phyloP scores from a whole-genome alignment of 2,888 invertebrate species.

The Lissonota sp. region DNA sequence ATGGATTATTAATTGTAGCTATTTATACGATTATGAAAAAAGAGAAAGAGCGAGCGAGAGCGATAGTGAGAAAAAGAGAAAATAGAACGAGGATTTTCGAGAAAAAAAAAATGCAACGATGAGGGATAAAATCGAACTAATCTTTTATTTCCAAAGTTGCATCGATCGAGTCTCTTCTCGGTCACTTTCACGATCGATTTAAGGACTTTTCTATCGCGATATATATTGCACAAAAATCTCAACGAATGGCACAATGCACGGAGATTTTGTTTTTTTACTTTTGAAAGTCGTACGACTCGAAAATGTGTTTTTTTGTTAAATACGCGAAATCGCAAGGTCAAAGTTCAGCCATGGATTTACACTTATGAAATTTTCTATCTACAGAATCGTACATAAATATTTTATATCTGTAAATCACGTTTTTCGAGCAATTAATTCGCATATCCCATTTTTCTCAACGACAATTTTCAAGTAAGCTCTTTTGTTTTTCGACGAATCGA shows the following conservation, averaged over 20 bases:
- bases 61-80: conserved; percentile 41
- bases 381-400: too few relatives aligned
- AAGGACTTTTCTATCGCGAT: conserved; percentile 35
- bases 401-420: too few relatives aligned
- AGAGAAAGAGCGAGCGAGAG: conserved; percentile 42
- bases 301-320: too few relatives aligned
- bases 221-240: conserved; percentile 43
- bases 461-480: too few relatives aligned
- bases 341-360: too few relatives aligned
- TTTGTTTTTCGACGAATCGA: too few relatives aligned
- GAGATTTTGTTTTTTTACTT: too few relatives aligned
- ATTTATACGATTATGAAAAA: conserved; percentile 75
- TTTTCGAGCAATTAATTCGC: too few relatives aligned
- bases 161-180: conserved; percentile 75
- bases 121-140: conserved; percentile 61
- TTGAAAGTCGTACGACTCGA: background rate
- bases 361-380: too few relatives aligned
- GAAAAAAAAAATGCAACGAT: conserved; percentile 59
- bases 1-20: conserved; percentile 72
- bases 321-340: too few relatives aligned
- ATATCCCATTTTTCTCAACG: too few relatives aligned
- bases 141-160: conserved; percentile 60
- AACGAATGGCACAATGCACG: conserved; percentile 19
- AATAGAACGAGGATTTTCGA: conserved; percentile 25
- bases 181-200: conserved; percentile 35